Conservation (phyloP, 1,140 invertebrate species). For the Temnothorax nylanderi region DNA sequence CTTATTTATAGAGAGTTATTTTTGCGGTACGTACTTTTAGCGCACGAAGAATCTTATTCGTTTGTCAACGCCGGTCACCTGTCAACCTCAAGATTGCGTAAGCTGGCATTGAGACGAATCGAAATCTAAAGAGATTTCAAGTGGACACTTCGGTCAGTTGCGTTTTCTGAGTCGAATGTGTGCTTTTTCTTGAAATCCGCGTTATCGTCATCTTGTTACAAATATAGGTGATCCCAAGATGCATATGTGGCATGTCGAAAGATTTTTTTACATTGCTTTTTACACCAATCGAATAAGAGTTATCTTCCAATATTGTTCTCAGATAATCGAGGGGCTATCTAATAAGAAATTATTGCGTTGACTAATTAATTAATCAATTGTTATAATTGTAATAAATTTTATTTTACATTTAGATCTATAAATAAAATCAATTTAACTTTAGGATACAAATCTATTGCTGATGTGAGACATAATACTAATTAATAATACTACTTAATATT, state of each 20-base stretch:
- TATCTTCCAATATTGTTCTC: not conserved
- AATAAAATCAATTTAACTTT: not conserved
- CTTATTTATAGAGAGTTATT: slow-evolving; percentile 54
- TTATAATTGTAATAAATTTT: not conserved
- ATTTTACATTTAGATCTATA: not conserved
- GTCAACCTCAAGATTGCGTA: slow-evolving; percentile 59
- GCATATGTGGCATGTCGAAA: not conserved
- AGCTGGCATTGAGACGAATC: slow-evolving; percentile 54
- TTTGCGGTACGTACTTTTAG: slow-evolving; percentile 32
- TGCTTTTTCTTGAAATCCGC: slow-evolving; percentile 1
- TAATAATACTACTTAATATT: not conserved
- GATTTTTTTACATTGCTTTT: not conserved
- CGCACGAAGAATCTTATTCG: slow-evolving; percentile 64
- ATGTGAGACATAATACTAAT: not conserved
- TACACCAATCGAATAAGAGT: not conserved
- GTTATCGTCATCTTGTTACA: not conserved
- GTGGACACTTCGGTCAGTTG: not conserved
- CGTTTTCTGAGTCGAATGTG: not conserved
- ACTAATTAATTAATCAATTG: not conserved
- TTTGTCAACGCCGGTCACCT: slow-evolving; percentile 52
- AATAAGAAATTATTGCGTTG: not conserved
- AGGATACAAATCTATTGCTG: not conserved
- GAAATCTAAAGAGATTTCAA: slow-evolving; percentile 30
- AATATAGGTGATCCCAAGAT: not conserved
- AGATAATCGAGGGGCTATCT: not conserved